Conservation (phyloP, 2,113 vertebrate genomes). For the Cryptotis parvus region DNA sequence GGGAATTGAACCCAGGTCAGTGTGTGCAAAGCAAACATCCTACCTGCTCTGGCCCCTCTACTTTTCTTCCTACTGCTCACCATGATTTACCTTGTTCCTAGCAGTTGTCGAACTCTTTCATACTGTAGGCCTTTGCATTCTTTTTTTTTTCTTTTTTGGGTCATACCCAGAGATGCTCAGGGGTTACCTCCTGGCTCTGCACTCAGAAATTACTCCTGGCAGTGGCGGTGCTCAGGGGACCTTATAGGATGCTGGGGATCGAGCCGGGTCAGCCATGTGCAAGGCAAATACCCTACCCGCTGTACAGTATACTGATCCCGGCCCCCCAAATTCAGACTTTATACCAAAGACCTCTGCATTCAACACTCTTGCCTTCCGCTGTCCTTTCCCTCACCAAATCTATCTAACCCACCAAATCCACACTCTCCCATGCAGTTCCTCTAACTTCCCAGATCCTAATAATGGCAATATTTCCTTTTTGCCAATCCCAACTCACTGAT, state of each 20-base stretch:
- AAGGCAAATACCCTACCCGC: too few relatives aligned
- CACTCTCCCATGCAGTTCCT: background rate
- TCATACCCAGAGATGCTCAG: too few relatives aligned
- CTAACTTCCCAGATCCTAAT: background rate
- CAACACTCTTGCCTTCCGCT: background rate
- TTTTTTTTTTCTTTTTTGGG: background rate
- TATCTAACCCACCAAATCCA: background rate
- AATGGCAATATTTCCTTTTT: constrained; percentile 3
- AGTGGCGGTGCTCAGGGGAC: too few relatives aligned
- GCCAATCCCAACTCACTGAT: background rate
- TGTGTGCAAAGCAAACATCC: background rate
- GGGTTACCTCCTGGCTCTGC: too few relatives aligned
- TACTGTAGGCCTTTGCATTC: background rate
- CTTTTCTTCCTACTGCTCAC: background rate
- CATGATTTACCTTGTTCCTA: background rate
- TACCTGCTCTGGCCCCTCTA: background rate
- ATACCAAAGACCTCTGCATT: background rate
- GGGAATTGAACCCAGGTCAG: too few relatives aligned
- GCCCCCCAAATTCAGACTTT: background rate
- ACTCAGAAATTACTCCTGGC: too few relatives aligned
- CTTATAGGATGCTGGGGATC: too few relatives aligned
- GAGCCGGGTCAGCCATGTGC: too few relatives aligned
- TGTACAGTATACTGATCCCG: too few relatives aligned
- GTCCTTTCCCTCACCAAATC: background rate
- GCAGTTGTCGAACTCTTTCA: background rate